phyloP scores from a whole-genome alignment of 2,888 invertebrate genomes.

The Syrista parreyssii region DNA sequence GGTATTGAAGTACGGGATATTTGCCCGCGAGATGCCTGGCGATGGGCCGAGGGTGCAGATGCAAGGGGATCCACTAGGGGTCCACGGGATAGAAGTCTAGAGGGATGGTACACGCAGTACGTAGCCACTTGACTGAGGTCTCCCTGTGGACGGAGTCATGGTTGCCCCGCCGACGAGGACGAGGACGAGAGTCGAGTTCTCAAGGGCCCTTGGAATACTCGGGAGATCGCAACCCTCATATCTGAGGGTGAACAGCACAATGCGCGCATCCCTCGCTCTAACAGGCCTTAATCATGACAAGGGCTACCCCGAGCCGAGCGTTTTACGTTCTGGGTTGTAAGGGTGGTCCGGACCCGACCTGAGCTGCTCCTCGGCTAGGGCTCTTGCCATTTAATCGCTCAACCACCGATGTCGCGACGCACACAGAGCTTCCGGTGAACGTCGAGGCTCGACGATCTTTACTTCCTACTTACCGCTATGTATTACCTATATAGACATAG shows the following conservation, averaged over 20 bases:
- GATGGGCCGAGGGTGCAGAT: background rate
- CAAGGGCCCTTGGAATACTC: slow-evolving; percentile 49
- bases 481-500: background rate
- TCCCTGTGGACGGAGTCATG: slow-evolving; percentile 32
- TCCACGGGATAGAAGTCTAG: background rate
- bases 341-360: slow-evolving; percentile 3
- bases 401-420: background rate
- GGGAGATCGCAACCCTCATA: slow-evolving; percentile 42
- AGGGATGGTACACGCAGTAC: background rate
- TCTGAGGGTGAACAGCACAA: slow-evolving; percentile 44
- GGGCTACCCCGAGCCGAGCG: slow-evolving; percentile 40
- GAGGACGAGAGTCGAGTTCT: slow-evolving; percentile 44
- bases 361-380: background rate
- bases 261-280: slow-evolving; percentile 53
- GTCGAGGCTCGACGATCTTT: background rate
- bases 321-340: slow-evolving; percentile 39
- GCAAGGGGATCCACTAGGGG: background rate
- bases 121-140: background rate
- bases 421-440: background rate
- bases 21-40: too few species aligned
- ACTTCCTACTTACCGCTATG: background rate
- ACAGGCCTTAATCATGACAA: slow-evolving; percentile 58
- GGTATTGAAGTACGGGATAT: too few species aligned
- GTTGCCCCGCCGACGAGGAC: slow-evolving; percentile 24
- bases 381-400: slow-evolving; percentile 29